These are phyloP conservation scores for Pandemis cinnamomeana DNA, from an alignment of 2,888 invertebrate species.

Conservation along the genomic window DNA sequence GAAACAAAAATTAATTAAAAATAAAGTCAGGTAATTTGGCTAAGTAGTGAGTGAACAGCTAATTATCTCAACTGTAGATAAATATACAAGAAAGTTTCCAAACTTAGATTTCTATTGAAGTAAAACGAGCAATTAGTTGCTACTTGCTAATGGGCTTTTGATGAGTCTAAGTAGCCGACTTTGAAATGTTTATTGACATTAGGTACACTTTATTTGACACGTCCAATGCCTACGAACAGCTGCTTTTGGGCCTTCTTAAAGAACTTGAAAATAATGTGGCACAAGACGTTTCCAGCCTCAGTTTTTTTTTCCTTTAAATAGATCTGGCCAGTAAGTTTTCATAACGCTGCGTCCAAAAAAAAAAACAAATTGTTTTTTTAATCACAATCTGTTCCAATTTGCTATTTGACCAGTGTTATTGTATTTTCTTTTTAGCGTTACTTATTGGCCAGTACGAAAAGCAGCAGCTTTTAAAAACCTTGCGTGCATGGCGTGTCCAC, in stretches of 20 bases:
- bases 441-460: not conserved
- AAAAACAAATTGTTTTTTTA: not conserved
- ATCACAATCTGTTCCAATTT: not conserved
- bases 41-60: constrained; percentile 1
- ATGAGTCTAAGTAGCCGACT: constrained; percentile 25
- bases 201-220: not conserved
- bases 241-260: too few relatives aligned
- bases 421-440: too few relatives aligned
- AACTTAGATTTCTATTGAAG: constrained; percentile 18
- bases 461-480: too few relatives aligned
- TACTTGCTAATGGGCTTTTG: constrained; percentile 15
- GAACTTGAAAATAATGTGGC: too few relatives aligned
- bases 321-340: not conserved
- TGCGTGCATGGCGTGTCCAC: constrained; percentile 5
- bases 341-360: not conserved
- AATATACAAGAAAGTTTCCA: constrained; percentile 15
- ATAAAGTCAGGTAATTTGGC: not conserved
- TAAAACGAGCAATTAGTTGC: not conserved
- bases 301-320: not conserved
- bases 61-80: constrained; percentile 6
- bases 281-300: too few relatives aligned
- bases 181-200: constrained; percentile 23
- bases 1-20: not conserved
- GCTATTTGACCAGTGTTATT: not conserved
- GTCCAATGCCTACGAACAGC: not conserved